A percentile compares a stretch with the other conserved stretches of the same genome.
Evolutionary conservation across 2,888 invertebrate genomes (phyloP).

Genomic region (Meiosimyza platycephala): DNA sequence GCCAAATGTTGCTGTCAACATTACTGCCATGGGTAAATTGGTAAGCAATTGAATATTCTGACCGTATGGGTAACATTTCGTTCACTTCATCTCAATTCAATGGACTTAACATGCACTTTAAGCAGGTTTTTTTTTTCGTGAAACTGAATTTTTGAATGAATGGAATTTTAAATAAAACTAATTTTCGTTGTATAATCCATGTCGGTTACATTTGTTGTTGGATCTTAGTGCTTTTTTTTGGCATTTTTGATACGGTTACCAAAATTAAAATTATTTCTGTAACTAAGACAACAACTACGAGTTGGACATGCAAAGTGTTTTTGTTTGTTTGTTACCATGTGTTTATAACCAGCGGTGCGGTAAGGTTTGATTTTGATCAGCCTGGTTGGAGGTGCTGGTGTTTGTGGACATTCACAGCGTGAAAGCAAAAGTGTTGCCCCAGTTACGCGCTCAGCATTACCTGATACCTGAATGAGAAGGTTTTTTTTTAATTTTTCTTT

Average conservation of each 20-base stretch:
- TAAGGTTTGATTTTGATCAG: slow-evolving; percentile 3
- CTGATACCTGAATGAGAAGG: not conserved
- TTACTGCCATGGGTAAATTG: not conserved
- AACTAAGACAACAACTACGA: not conserved
- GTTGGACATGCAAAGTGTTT: slow-evolving; percentile 15
- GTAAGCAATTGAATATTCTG: slow-evolving; percentile 29
- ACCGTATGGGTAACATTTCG: slow-evolving; percentile 3
- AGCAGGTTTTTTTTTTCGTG: not conserved
- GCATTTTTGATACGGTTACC: slow-evolving; percentile 1
- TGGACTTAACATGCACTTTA: not conserved
- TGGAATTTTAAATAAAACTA: slow-evolving; percentile 22
- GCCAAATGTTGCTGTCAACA: slow-evolving; percentile 25
- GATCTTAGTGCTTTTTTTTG: not conserved
- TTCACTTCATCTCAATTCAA: slow-evolving; percentile 9
- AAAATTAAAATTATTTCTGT: slow-evolving; percentile 11
- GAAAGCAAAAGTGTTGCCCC: slow-evolving; percentile 45
- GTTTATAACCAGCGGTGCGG: not conserved
- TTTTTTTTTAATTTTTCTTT: no score
- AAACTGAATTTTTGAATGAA: slow-evolving; percentile 15
- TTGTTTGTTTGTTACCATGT: no score
- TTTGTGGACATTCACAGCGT: slow-evolving; percentile 22
- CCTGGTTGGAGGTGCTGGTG: not conserved
- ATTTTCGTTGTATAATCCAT: slow-evolving; percentile 9
- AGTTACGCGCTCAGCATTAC: slow-evolving; percentile 46
- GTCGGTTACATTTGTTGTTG: not conserved